Conservation (phyloP, 2,113 vertebrate species). For the Larimichthys crocea region DNA sequence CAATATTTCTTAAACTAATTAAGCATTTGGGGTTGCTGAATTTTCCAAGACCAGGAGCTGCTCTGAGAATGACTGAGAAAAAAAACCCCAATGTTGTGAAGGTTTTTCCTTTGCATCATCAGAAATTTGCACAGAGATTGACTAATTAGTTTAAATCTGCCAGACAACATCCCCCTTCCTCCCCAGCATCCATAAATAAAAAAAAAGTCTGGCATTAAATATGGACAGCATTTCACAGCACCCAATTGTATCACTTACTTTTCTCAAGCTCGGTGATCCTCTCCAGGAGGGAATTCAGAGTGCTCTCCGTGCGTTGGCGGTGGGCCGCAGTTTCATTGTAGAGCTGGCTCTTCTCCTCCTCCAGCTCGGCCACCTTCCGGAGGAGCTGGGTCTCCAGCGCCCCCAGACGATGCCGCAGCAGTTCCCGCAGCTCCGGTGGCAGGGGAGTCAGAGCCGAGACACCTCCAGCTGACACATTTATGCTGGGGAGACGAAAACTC, state of each 20-base stretch:
- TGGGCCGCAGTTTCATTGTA: constrained; percentile 96
- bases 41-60: constrained; percentile 43
- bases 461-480: constrained; percentile 76
- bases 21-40: constrained; percentile 53
- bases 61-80: constrained; percentile 39
- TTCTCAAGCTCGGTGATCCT: constrained; percentile 94
- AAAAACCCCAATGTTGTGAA: constrained; percentile 5
- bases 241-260: constrained; percentile 83
- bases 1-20: constrained; percentile 58
- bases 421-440: constrained; percentile 90
- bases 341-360: constrained; percentile 95
- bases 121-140: constrained; percentile 54
- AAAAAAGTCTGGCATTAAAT: constrained; percentile 34
- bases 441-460: constrained; percentile 74
- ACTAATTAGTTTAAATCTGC: constrained; percentile 66
- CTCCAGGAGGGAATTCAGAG: constrained; percentile 92
- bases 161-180: not conserved
- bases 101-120: constrained; percentile 54
- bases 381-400: constrained; percentile 94
- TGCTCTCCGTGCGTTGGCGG: constrained; percentile 92
- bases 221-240: constrained; percentile 24
- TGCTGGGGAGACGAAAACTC: constrained; percentile 87
- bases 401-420: constrained; percentile 91
- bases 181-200: too few species aligned
- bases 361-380: constrained; percentile 94